Conservation (phyloP, 2,888 invertebrate species). For the Gastrophysa polygoni region DNA sequence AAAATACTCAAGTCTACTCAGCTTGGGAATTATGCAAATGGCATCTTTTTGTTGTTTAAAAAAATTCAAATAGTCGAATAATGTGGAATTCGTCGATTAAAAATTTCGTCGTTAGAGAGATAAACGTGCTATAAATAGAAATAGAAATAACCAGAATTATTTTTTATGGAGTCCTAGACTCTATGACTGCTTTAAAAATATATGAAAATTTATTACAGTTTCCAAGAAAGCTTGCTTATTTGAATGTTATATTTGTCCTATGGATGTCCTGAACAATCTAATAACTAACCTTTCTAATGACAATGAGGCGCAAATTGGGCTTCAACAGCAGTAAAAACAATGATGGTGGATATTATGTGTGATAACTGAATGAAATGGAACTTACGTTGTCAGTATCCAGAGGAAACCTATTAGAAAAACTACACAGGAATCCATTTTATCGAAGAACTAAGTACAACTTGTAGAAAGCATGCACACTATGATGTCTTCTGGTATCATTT, state of each 20-base stretch:
- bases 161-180: background rate
- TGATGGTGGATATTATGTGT: background rate
- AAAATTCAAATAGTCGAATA: no score
- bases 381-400: constrained; percentile 37
- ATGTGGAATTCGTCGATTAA: no score
- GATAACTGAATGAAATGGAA: constrained; percentile 19
- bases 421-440: constrained; percentile 45
- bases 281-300: constrained; percentile 6
- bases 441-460: constrained; percentile 38
- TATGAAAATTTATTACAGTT: background rate
- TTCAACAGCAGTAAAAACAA: background rate
- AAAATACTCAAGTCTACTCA: no score
- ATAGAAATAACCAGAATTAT: background rate
- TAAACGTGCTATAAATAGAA: constrained; percentile 21
- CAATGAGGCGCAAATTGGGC: background rate
- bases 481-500: constrained; percentile 47
- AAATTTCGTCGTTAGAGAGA: constrained; percentile 1
- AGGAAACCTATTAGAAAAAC: constrained; percentile 38
- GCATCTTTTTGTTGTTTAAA: no score
- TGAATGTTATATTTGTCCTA: background rate
- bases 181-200: background rate
- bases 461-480: constrained; percentile 44
- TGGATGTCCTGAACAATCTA: background rate
- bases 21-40: no score
- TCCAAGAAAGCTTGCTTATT: background rate